Base-by-base conservation (phyloP, 2,113 vertebrate species). In the Corynorhinus townsendii region DNA sequence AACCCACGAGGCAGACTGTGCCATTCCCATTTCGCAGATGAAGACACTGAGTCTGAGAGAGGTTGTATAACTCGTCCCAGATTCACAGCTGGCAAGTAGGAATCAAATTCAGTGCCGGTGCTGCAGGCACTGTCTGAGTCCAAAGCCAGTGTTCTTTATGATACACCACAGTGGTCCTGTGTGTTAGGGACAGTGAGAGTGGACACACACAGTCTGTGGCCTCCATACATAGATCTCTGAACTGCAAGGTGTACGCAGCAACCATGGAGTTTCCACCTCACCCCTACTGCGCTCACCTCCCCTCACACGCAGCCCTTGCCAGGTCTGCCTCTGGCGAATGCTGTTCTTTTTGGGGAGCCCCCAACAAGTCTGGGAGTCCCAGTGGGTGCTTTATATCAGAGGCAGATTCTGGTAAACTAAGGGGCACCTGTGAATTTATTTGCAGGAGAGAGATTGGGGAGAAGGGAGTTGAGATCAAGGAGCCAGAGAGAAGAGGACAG, bases 81-180 rank as follows among this genome's bases (percentile, higher is more conserved):
- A 76, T 35, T 40, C 62, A 79, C 16, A 86, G 24, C 64, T 90
- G 71, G 59, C 56, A 69, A 43, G 66, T 1, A 89, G 87, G 69
- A 91, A 54, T 94, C 86, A 89, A 86, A 64, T 71, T 2, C 68
- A 95, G n/a, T n/a, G n/a, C n/a, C n/a, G n/a, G n/a, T n/a, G n/a
- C n/a, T n/a, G n/a, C n/a, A n/a, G n/a, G n/a, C n/a, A n/a, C 77
- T 79, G 30, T 33, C 20, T 66, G 49, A 77, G 77, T 75, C 11
- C 7, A 45, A 85, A 90, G 52, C 43, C 82, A 49, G 71, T 43
- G 59, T n/a, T 79, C 43, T 76, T 40, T 35, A 59, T 75, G 54
- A 19, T 11, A 16, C 28, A 71, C n/a, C 7, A 43, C 45, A 28
- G 9, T 7, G 11, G 30, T 69, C 69, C 43, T 33, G 33, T 26